phyloP scores from a whole-genome alignment of 2,888 invertebrate species.

The Nezara viridula region DNA sequence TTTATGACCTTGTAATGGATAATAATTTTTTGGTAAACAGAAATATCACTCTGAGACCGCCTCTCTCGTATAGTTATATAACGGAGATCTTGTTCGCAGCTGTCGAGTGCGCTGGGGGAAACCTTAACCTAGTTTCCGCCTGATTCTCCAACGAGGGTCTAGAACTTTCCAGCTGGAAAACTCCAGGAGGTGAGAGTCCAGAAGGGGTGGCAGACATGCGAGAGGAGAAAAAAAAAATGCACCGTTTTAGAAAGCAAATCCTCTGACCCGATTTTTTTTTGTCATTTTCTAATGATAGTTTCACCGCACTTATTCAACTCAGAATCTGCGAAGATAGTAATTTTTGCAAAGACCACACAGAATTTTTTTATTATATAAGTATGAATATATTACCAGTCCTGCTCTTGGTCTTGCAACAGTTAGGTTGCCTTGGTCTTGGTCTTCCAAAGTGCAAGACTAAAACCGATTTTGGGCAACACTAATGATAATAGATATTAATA shows the following conservation, averaged over 20 bases:
- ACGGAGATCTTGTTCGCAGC: background rate
- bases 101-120: background rate
- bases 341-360: too few relatives aligned
- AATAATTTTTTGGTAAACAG: too few relatives aligned
- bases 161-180: constrained; percentile 27
- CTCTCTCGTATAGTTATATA: background rate
- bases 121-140: background rate
- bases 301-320: background rate
- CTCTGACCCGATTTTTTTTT: constrained; percentile 30
- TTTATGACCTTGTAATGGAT: too few relatives aligned
- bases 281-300: background rate
- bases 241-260: constrained; percentile 44
- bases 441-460: too few relatives aligned
- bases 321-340: background rate
- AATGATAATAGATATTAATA: too few relatives aligned
- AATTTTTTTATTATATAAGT: too few relatives aligned
- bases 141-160: background rate
- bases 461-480: too few relatives aligned
- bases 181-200: background rate
- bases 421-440: too few relatives aligned
- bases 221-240: background rate
- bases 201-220: background rate
- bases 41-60: background rate
- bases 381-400: too few relatives aligned
- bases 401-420: too few relatives aligned